Base-by-base conservation (phyloP, 2,888 invertebrate species). In the Campoplex capitator region DNA sequence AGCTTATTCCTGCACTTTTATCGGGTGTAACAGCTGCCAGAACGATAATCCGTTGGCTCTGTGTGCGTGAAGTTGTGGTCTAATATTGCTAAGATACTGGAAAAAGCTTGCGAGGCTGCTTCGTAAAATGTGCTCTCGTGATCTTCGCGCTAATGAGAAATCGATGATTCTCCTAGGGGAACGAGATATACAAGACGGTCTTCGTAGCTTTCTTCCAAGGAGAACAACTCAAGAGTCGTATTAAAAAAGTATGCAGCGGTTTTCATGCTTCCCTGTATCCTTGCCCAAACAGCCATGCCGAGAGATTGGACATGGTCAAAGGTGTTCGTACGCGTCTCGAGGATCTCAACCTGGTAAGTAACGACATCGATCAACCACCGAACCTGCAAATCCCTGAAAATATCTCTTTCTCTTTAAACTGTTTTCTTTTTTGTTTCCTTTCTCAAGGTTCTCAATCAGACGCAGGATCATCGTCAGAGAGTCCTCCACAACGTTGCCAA, bases 191-290 rank as follows among this genome's bases (percentile, higher is more conserved):
- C 95, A 99, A 99, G 95, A 97, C 97, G 2, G 98, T 98, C 67
- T 99, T 99, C 95, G 97, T 97, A 83, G 97, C 97, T 51, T 97
- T 97, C 95, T 97, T 97, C 96, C 97, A 98, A 97, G 99, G 98
- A 71, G 98, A 98, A 91, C 98, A 98, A 92, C 95, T 99, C 81
- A 98, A 98, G 95, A 96, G 97, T 0, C 96, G 98, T 89, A 98
- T 98, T 88, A 98, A 98, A 95, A 99, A 99, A 95, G 98, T 99
- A 68, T 98, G 98, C 95, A 97, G 98, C 89, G 98, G 98, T 1
- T 99, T 98, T 95, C 97, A 98, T 91, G 98, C 98, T 3, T 98
- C 98, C 4, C 95, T 98, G 87, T 99, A 99, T 95, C 98, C 98
- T 0, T 99, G 98, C 94, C 98, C 99, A 0, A 98, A 97, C 86